phyloP scores from a whole-genome alignment of 2,888 invertebrate genomes.

The Catonia carolina region DNA sequence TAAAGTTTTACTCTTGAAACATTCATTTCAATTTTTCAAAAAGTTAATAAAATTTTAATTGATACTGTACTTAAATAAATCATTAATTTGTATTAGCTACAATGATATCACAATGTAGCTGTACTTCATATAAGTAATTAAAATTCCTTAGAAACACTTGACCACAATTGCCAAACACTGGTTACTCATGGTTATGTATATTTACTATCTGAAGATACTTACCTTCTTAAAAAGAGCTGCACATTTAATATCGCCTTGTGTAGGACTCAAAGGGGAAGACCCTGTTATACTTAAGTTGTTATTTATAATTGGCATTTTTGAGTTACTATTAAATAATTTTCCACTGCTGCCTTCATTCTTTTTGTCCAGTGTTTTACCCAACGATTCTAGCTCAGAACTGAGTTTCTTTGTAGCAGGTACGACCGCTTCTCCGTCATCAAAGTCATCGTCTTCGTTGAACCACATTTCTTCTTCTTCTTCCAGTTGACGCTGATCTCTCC shows the following conservation, averaged over 20 bases:
- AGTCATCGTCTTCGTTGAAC: conserved; percentile 96
- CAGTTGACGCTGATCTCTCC: conserved; percentile 86
- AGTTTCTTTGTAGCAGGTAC: conserved; percentile 49
- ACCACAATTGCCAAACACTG: too few species aligned
- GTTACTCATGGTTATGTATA: too few species aligned
- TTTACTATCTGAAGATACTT: too few species aligned
- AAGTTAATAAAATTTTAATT: too few species aligned
- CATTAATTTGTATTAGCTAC: too few species aligned
- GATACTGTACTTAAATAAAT: too few species aligned
- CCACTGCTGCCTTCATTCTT: conserved; percentile 47
- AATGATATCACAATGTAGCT: too few species aligned
- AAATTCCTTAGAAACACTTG: too few species aligned
- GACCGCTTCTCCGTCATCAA: conserved; percentile 66
- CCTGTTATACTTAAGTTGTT: conserved; percentile 33
- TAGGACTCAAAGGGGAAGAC: conserved; percentile 37
- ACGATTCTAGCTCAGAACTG: conserved; percentile 54
- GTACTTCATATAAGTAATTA: too few species aligned
- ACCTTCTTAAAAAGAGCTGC: conserved; percentile 48
- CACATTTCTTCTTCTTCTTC: conserved; percentile 99
- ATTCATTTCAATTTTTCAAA: too few species aligned
- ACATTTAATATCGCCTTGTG: conserved; percentile 45
- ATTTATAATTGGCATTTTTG: conserved; percentile 38
- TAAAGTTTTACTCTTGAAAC: too few species aligned
- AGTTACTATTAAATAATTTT: conserved; percentile 35
- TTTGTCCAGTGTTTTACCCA: conserved; percentile 61